Conservation (phyloP, 2,797 vertebrate species). For the Eulemur albifrons region DNA sequence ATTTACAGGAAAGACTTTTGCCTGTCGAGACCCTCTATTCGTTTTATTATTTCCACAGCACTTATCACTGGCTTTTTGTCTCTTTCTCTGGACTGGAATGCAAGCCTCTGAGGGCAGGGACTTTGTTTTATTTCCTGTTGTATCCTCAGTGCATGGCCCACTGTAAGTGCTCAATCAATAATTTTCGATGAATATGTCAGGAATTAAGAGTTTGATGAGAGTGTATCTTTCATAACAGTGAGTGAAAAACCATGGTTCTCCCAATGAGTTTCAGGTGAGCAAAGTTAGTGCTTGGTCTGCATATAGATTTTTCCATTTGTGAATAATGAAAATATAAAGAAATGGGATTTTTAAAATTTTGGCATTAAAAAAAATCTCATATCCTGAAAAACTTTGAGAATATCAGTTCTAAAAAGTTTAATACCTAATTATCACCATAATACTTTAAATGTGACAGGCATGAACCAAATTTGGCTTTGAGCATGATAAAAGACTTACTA, state of each 20-base stretch:
- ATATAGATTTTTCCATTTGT: neutral
- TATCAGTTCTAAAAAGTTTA: neutral
- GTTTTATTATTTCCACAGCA: neutral
- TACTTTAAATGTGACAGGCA: neutral
- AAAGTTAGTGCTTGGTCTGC: neutral
- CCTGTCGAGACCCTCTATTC: neutral
- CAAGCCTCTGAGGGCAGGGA: accelerated
- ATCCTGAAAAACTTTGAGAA: neutral
- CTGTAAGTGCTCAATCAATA: neutral
- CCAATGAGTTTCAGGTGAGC: neutral
- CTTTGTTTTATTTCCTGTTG: neutral
- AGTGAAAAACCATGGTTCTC: neutral
- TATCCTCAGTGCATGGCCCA: too few relatives aligned
- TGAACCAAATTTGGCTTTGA: neutral
- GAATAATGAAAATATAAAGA: neutral
- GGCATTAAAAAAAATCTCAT: neutral
- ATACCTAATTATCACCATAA: neutral
- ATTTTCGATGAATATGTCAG: neutral
- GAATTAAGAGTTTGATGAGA: too few relatives aligned
- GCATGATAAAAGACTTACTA: neutral
- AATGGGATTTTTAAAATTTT: neutral
- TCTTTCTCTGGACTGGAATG: neutral
- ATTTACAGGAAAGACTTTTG: neutral
- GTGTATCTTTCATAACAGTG: neutral
- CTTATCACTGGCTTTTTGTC: neutral